A percentile compares a stretch with the other conserved stretches of the same genome.
phyloP scores from a whole-genome alignment of 2,888 invertebrate species.

The Melanargia galathea region DNA sequence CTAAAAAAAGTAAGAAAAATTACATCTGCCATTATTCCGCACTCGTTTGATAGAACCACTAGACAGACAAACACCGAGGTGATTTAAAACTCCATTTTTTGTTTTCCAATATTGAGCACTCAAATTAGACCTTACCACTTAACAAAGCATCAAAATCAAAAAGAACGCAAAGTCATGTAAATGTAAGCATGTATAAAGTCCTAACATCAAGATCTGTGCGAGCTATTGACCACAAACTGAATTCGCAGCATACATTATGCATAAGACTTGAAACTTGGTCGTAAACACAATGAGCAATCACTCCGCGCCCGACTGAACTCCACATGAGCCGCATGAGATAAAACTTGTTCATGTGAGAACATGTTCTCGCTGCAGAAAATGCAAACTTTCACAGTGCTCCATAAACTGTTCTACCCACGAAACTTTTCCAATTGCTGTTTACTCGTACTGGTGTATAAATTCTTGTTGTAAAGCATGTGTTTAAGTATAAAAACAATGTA shows the following conservation, averaged over 20 bases:
- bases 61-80: too few species aligned
- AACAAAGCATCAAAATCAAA: too few species aligned
- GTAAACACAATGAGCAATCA: slow-evolving; percentile 26
- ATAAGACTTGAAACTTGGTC: slow-evolving; percentile 9
- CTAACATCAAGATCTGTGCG: too few species aligned
- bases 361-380: slow-evolving; percentile 9
- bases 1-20: too few species aligned
- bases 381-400: slow-evolving; percentile 6
- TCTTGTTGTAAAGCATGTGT: neutral
- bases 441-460: neutral
- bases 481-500: neutral
- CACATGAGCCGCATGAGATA: slow-evolving; percentile 18
- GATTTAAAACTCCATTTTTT: too few species aligned
- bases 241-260: neutral
- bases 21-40: too few species aligned
- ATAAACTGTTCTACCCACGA: slow-evolving; percentile 9
- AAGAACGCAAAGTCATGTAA: too few species aligned
- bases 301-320: slow-evolving; percentile 24
- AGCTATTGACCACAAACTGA: neutral
- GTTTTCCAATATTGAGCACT: too few species aligned
- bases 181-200: too few species aligned
- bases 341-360: slow-evolving; percentile 13
- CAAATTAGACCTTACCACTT: too few species aligned
- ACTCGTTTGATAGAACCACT: too few species aligned
- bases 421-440: slow-evolving; percentile 6